Evolutionary conservation across 2,113 vertebrate genomes (phyloP).

Genomic region (Synodontis membranacea): DNA sequence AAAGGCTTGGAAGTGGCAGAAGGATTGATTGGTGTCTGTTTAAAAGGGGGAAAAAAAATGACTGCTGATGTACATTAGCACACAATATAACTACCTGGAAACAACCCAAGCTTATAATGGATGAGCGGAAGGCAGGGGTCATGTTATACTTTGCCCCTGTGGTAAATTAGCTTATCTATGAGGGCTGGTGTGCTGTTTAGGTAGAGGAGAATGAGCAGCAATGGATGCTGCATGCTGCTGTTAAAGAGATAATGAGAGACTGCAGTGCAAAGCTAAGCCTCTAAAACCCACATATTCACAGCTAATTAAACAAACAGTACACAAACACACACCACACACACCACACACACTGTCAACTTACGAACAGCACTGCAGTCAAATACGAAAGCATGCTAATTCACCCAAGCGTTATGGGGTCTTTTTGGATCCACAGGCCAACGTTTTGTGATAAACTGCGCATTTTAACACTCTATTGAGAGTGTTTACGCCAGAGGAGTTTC

Average conservation of each 20-base stretch:
- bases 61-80: neutral
- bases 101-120: slow-evolving; percentile 43
- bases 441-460: slow-evolving; percentile 43
- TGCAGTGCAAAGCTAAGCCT: slow-evolving; percentile 46
- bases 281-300: slow-evolving; percentile 50
- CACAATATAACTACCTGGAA: slow-evolving; percentile 27
- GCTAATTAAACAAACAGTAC: slow-evolving; percentile 41
- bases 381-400: slow-evolving; percentile 41
- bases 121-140: slow-evolving; percentile 21
- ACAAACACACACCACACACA: slow-evolving; percentile 41
- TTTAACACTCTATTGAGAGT: slow-evolving; percentile 28
- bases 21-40: neutral
- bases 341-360: slow-evolving; percentile 40
- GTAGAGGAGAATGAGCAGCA: slow-evolving; percentile 26
- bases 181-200: slow-evolving; percentile 37
- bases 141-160: slow-evolving; percentile 39
- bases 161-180: slow-evolving; percentile 46
- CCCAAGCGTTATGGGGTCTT: slow-evolving; percentile 34
- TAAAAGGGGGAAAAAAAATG: neutral
- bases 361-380: neutral
- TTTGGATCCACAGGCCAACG: slow-evolving; percentile 36
- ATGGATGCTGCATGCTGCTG: slow-evolving; percentile 32
- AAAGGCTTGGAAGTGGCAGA: neutral
- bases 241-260: slow-evolving; percentile 52
- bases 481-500: neutral